Conservation (phyloP, 2,113 vertebrate species). For the Daubentonia madagascariensis region DNA sequence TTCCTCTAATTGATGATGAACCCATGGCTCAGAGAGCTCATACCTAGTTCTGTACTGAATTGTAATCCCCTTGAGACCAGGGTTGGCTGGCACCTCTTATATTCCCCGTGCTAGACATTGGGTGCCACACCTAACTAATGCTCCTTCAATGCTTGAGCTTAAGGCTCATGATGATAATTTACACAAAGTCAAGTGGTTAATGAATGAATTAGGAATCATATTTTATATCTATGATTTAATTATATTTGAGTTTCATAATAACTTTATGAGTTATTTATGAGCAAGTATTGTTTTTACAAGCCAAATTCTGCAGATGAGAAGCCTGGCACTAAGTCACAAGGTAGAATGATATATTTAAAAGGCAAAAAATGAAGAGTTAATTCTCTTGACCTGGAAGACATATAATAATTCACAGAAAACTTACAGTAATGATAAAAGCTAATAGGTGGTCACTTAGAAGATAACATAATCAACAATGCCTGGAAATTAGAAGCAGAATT, state of each 20-base stretch:
- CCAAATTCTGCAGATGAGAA: neutral
- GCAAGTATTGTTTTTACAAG: neutral
- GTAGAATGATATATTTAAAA: neutral
- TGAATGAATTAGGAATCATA: neutral
- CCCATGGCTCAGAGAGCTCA: neutral
- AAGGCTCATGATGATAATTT: neutral
- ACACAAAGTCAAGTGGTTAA: neutral
- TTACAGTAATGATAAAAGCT: neutral
- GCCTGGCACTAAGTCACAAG: neutral
- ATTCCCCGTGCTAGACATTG: neutral
- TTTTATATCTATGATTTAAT: neutral
- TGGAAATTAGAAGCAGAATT: constrained; percentile 70
- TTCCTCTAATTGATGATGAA: neutral
- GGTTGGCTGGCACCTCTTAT: neutral
- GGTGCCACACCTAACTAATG: neutral
- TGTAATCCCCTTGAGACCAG: neutral
- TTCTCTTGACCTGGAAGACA: neutral
- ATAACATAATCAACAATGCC: constrained; percentile 45
- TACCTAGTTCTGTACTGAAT: neutral
- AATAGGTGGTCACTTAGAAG: constrained; percentile 33
- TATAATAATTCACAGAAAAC: neutral
- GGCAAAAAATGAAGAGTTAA: neutral
- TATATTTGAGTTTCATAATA: neutral
- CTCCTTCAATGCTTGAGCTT: neutral
- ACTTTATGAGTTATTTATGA: neutral